Conservation (phyloP, 1,140 invertebrate genomes). For the Bombus confusus region DNA sequence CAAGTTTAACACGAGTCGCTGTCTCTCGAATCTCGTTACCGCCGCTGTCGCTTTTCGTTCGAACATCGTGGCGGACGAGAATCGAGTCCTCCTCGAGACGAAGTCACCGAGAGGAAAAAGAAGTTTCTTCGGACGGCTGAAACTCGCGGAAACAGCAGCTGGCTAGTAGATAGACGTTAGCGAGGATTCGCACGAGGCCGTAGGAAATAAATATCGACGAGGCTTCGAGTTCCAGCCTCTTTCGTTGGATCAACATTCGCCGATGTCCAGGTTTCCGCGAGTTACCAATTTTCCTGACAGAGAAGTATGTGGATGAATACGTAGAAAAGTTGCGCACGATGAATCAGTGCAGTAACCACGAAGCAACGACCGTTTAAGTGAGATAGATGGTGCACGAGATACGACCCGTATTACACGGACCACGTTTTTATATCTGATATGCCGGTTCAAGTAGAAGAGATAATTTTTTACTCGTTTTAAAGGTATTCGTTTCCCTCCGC, state of each 20-base stretch:
- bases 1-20: conserved; percentile 69
- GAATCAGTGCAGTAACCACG: neutral
- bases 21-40: conserved; percentile 71
- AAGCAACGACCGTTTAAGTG: too few species aligned
- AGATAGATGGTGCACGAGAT: too few species aligned
- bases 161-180: neutral
- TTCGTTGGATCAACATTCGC: neutral
- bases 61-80: conserved; percentile 7
- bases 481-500: too few species aligned
- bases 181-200: too few species aligned
- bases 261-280: neutral
- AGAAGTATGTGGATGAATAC: too few species aligned
- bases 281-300: neutral
- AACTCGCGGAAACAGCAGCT: neutral
- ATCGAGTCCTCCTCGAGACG: neutral
- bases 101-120: neutral
- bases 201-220: conserved; percentile 74
- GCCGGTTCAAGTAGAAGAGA: too few species aligned
- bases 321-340: neutral
- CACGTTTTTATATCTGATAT: too few species aligned
- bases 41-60: conserved; percentile 27
- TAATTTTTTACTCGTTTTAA: too few species aligned
- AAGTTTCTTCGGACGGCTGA: neutral
- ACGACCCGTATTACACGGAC: too few species aligned
- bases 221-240: conserved; percentile 25